Evolutionary conservation across 2,113 vertebrate genomes (phyloP), one percentile per base, ranked within the genome.

Genomic region (Embiotoca jacksoni): DNA sequence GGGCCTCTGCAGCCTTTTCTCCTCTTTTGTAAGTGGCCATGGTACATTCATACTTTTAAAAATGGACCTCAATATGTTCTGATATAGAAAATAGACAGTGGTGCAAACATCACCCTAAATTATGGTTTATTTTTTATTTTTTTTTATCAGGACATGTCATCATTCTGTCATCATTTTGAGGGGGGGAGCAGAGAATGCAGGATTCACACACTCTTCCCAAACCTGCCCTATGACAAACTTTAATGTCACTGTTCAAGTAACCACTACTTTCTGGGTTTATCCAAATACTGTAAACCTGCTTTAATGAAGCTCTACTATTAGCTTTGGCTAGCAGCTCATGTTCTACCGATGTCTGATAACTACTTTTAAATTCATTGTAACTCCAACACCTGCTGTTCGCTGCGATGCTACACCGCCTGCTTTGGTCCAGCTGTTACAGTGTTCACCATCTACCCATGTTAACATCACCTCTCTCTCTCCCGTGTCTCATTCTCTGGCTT

Each of bases 401-500:
- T 65, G 44, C 47, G 0, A n/a, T 23, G 44, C 64, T 68, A 3
- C 72, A 52, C 55, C 63, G 4, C 68, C 15, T 60, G 76, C 81
- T 78, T 75, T 67, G 79, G 81, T 80, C 68, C 73, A 83, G 80
- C 84, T 86, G 64, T 84, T 69, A 11, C 64, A 39, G 62, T 78
- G 53, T 88, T 78, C 64, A 53, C 80, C 79, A 78, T 78, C 37
- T 61, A 23, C 66, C 65, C 80, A 85, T 84, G 79, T 89, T 95
- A 93, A 95, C 92, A 72, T 80, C 83, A 79, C 94, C 96, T 98
- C 92, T 95, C 91, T 95, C 83, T 94, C 91, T 94, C 91, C 95
- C 95, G 83, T 91, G 59, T 96, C 96, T 94, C 96, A 84, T 95
- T 96, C 95, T 95, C 94, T 94, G 95, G 94, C 92, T 95, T 95